These are phyloP conservation scores for Toxotes jaculatrix DNA, from an alignment of 2,113 vertebrate genomes.

Conservation along the genomic window DNA sequence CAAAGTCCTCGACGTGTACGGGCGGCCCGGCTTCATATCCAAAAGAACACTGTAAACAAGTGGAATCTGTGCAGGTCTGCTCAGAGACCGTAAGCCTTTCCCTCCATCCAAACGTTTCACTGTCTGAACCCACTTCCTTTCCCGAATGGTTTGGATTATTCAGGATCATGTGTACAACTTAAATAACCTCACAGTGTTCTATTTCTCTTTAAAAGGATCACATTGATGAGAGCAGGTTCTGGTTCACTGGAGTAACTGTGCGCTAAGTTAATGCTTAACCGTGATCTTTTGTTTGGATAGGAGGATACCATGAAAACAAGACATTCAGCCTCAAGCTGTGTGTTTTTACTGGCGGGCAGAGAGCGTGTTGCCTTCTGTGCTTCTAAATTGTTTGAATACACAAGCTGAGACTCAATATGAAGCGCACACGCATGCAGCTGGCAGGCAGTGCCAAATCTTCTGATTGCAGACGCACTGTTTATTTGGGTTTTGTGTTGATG, in stretches of 20 bases:
- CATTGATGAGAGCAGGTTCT: background rate
- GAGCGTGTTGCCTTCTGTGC: background rate
- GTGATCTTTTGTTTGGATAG: background rate
- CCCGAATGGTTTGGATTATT: background rate
- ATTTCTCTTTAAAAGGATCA: background rate
- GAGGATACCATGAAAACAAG: background rate
- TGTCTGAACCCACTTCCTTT: background rate
- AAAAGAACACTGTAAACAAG: background rate
- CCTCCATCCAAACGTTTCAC: background rate
- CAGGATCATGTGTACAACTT: background rate
- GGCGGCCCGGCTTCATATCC: background rate
- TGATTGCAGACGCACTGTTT: conserved; percentile 8
- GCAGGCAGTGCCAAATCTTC: background rate
- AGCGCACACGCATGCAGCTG: background rate
- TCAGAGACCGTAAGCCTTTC: background rate
- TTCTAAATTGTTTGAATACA: conserved; percentile 6
- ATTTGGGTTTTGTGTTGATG: background rate
- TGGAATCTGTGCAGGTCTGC: background rate
- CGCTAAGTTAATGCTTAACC: conserved; percentile 19
- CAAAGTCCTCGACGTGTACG: background rate
- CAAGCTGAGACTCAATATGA: background rate
- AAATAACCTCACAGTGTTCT: background rate
- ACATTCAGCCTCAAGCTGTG: background rate
- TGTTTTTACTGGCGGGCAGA: background rate
- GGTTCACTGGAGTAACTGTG: background rate